Base-by-base conservation (phyloP, 1,140 invertebrate species). In the Neotoxoptera formosana region DNA sequence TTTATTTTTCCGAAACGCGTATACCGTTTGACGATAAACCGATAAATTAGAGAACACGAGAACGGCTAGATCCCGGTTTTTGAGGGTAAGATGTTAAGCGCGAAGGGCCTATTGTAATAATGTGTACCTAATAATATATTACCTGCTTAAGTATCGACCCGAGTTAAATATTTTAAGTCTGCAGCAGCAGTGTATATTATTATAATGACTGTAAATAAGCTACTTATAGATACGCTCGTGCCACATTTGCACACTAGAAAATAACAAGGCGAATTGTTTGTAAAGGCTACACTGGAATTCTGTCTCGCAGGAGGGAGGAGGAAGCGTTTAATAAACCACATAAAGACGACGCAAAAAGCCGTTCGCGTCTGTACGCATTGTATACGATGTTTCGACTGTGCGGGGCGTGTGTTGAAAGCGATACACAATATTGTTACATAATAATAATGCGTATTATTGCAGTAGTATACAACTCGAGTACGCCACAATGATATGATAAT, bases 251-350 rank as follows among this genome's bases (percentile, higher is more conserved):
- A 20, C 30, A 76, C 60, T n/a, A 17, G 60, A 76, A 76, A 76
- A 76, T 76, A n/a, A 76, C n/a, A 76, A 76, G 30, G 4, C 14
- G 6, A 76, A n/a, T 3, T 30, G 6, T 76, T n/a, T 76, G n/a
- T 76, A 76, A 76, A 76, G 30, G 14, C 30, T 76, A 76, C 6
- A 6, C 60, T 6, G 1, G n/a, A 34, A 76, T 76, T 76, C n/a
- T 76, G n/a, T 76, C n/a, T n/a, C 14, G 51, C 51, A 76, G 30
- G 30, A n/a, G 60, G 14, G 30, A n/a, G 30, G 11, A 67, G n/a
- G n/a, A n/a, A n/a, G n/a, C n/a, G 60, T 76, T 76, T 76, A 76
- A n/a, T n/a, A 76, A 76, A 76, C 60, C 60, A 14, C n/a, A 76
- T 76, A 34, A n/a, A n/a, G 11, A n/a, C 30, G 60, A 76, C n/a